These are phyloP conservation scores for Macquaria australasica DNA, from an alignment of 2,113 vertebrate species.

Conservation along the genomic window DNA sequence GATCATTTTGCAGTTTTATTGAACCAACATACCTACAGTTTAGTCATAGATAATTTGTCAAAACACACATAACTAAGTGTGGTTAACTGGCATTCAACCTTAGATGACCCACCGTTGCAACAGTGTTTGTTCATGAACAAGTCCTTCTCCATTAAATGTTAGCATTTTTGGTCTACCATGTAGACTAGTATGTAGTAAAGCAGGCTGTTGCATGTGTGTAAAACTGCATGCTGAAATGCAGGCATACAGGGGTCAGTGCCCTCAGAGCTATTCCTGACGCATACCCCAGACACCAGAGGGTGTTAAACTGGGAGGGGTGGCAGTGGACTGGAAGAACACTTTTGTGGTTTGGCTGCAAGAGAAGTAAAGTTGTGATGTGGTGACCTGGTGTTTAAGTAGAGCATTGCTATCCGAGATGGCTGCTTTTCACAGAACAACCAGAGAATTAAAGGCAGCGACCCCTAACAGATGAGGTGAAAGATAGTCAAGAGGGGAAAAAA, in stretches of 20 bases:
- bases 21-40: background rate
- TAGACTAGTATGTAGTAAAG: background rate
- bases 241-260: conserved; percentile 30
- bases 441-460: conserved; percentile 8
- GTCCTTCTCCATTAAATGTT: background rate
- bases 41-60: background rate
- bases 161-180: background rate
- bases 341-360: conserved; percentile 6
- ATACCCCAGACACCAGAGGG: conserved; percentile 22
- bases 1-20: background rate
- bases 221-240: conserved; percentile 22
- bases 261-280: conserved; percentile 65
- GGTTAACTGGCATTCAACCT: background rate
- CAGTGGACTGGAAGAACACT: conserved; percentile 10
- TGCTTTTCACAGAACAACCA: conserved; percentile 15
- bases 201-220: conserved; percentile 10
- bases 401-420: background rate
- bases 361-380: conserved; percentile 13
- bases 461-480: conserved; percentile 9
- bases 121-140: background rate
- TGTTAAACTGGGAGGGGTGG: conserved; percentile 42
- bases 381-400: conserved; percentile 43
- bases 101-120: background rate
- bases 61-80: background rate
- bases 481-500: background rate